Base-by-base conservation (phyloP, 1,140 invertebrate genomes). In the Anastrepha obliqua region DNA sequence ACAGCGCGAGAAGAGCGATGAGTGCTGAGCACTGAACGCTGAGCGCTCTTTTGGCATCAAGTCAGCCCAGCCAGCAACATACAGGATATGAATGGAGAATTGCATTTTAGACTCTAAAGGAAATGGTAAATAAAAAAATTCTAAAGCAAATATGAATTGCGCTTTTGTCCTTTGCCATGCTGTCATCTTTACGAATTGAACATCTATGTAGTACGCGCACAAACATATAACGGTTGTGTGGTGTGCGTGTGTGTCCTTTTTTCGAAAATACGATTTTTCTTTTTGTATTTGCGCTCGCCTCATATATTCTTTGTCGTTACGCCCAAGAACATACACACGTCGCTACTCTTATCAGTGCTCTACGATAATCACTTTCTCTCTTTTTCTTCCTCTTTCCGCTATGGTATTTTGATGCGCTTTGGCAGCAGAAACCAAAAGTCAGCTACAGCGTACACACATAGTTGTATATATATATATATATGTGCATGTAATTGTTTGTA, bases 21-120 rank as follows among this genome's bases (percentile, higher is more conserved):
- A 17, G 60, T 13, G 2, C 60, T 5, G 8, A 62, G 51, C 51
- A 55, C 11, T 55, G 51, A 15, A 13, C 13, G n/a, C 29, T 29
- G 29, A 29, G 7, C 60, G 47, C 74, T n/a, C 47, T 81, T 29
- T 81, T 51, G 74, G 47, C 74, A 81, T 20, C 51, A 81, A 55
- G 74, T 81, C 74, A 58, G 47, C 74, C 44, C 17, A 62, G 4
- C n/a, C 9, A 62, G 6, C 60, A 58, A 5, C 51, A n/a, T 13
- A 81, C 74, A 81, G 74, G 74, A 81, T 81, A 51, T 81, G 74
- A 81, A 81, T 81, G n/a, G 74, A 29, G 47, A 81, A 81, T 20
- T 81, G 74, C 74, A 81, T 29, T 81, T 81, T 20, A 39, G 44
- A 42, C 39, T 55, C 6, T 47, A 29, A 81, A 81, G 74, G 74